Evolutionary conservation across 2,888 invertebrate species (phyloP).

Genomic region (Acanthosepion pharaonis): DNA sequence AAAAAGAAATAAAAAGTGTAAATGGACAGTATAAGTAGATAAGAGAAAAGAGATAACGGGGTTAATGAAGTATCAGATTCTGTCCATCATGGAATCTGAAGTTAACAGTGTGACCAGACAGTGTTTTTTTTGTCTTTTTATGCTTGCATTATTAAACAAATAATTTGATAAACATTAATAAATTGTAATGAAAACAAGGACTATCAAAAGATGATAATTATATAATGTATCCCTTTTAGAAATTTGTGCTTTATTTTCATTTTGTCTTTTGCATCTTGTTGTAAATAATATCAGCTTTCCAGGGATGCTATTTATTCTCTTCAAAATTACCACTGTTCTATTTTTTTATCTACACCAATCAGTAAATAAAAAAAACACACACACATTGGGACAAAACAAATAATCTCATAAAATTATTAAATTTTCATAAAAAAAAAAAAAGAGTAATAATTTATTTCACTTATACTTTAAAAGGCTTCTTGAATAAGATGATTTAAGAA

Average conservation of each 20-base stretch:
- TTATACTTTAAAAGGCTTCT: background rate
- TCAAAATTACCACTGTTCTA: too few relatives aligned
- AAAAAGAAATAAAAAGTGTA: too few relatives aligned
- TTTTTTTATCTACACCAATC: too few relatives aligned
- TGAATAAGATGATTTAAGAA: too few relatives aligned
- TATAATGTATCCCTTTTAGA: too few relatives aligned
- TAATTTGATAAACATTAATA: background rate
- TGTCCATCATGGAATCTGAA: background rate
- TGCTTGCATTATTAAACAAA: background rate
- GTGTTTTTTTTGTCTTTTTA: background rate
- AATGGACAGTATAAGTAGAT: too few relatives aligned
- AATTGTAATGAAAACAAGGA: background rate
- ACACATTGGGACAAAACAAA: background rate
- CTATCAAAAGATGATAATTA: too few relatives aligned
- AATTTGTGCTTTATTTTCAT: too few relatives aligned
- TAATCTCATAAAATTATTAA: background rate
- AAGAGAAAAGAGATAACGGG: background rate
- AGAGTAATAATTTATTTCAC: background rate
- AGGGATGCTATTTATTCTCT: too few relatives aligned
- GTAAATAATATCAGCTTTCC: too few relatives aligned
- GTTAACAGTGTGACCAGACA: background rate
- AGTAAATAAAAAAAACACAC: too few relatives aligned
- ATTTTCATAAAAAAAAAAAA: background rate
- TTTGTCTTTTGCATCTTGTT: too few relatives aligned
- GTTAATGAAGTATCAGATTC: background rate